Base-by-base conservation (phyloP, 2,888 invertebrate species). In the Eupithecia tripunctaria region DNA sequence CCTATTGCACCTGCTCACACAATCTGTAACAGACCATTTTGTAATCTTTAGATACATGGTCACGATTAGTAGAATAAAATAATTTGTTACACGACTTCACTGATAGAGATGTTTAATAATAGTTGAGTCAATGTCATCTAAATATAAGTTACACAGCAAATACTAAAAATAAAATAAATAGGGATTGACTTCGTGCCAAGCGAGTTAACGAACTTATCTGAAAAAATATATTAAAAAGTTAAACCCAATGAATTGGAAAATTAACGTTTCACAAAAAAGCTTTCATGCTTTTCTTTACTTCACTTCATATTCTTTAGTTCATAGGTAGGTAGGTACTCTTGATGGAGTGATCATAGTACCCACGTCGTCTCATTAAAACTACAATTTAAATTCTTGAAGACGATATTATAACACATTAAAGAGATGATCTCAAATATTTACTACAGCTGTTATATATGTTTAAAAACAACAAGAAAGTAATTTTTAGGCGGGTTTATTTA, bases 171-270 rank as follows among this genome's bases (percentile, higher is more conserved):
- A 77, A 71, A 71, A 73, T 25, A 27, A 56, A 68, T 56, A 67
- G 65, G 14, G 21, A 7, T 79, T 80, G 80, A 77, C 74, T 65
- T 72, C 68, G 66, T 75, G 76, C 81, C 75, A 78, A 78, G 68
- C 64, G 63, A 72, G 32, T 67, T 65, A 36, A 67, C 25, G 14
- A 21, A 64, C 12, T 5, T 63, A 12, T 12, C 29, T 29, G 62
- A 29, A 62, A 29, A 36, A 32, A 32, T 32, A 8, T 8, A 27
- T 27, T n/a, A 62, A 32, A n/a, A 2, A 62, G 1, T 10, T 2
- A 10, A 21, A 51, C 8, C 10, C 47, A 21, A 51, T 7, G 47
- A 51, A 51, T 51, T 51, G 47, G 47, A 51, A 51, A 51, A 51
- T 51, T 51, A 51, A 51, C n/a, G n/a, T 3, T 10, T 51, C 47